Evolutionary conservation across 2,113 vertebrate genomes (phyloP).

Genomic region (Rhinoderma darwinii): DNA sequence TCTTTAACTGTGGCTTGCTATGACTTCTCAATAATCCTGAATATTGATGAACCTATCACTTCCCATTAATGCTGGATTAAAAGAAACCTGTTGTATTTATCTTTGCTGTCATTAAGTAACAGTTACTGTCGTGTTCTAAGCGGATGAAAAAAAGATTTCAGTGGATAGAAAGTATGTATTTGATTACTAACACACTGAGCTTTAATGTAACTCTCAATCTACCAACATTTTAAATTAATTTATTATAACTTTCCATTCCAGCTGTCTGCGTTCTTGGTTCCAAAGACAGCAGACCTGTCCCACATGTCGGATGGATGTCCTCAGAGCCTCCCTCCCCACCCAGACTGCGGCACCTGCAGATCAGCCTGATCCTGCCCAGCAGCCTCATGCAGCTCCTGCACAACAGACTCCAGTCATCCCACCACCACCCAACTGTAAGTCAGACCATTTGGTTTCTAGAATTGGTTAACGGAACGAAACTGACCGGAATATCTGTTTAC

Average conservation of each 20-base stretch:
- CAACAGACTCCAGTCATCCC: conserved; percentile 72
- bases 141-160: no score
- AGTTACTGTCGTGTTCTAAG: no score
- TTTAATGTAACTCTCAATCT: no score
- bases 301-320: conserved; percentile 94
- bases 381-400: conserved; percentile 69
- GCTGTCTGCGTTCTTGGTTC: conserved; percentile 97
- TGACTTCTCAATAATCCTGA: no score
- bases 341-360: conserved; percentile 77
- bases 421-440: conserved; percentile 83
- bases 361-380: conserved; percentile 65
- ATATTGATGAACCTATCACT: no score
- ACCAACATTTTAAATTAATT: no score
- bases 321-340: conserved; percentile 83
- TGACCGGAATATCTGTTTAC: not conserved
- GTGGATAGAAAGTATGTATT: no score
- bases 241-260: conserved; percentile 66
- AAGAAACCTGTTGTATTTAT: no score
- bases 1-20: no score
- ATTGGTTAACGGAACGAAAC: not conserved
- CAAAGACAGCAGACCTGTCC: conserved; percentile 97
- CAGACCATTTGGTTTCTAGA: not conserved
- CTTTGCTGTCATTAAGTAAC: no score
- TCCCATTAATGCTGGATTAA: no score
- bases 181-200: no score